These are phyloP conservation scores for Lysandra bellargus DNA, from an alignment of 2,888 invertebrate genomes.

Conservation along the genomic window DNA sequence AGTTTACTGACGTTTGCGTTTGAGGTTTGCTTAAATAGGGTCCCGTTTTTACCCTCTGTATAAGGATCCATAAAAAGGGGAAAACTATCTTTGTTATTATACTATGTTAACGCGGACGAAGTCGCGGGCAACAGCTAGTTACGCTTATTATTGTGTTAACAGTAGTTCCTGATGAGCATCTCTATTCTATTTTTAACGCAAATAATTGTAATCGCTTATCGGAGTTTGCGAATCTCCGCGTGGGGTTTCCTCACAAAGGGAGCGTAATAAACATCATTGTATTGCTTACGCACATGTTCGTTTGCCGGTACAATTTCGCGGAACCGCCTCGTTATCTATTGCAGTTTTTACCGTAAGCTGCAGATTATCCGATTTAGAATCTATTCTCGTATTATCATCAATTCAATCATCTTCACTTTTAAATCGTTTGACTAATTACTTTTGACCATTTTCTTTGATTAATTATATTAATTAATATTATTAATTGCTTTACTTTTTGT, in stretches of 20 bases:
- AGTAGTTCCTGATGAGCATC: not conserved
- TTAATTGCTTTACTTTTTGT: not conserved
- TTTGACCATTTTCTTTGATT: not conserved
- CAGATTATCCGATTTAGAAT: constrained; percentile 34
- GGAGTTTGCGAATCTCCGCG: constrained; percentile 31
- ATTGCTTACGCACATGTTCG: constrained; percentile 54
- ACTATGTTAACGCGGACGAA: no score
- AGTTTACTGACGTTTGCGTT: no score
- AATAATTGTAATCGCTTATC: not conserved
- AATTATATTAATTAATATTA: not conserved
- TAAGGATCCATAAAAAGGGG: no score
- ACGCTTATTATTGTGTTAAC: not conserved
- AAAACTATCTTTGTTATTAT: no score
- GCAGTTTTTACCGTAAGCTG: constrained; percentile 39
- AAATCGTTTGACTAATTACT: not conserved
- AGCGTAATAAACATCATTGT: constrained; percentile 54
- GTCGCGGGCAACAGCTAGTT: no score
- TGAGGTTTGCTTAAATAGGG: no score
- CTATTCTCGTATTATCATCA: constrained; percentile 22
- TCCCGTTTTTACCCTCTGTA: no score
- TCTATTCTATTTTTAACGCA: constrained; percentile 21
- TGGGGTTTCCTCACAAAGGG: constrained; percentile 33
- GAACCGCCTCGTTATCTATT: constrained; percentile 50
- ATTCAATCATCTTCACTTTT: constrained; percentile 17
- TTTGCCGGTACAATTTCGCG: constrained; percentile 57